Evolutionary conservation across 2,797 vertebrate species (phyloP).

Genomic region (Phaenicophaeus curvirostris): DNA sequence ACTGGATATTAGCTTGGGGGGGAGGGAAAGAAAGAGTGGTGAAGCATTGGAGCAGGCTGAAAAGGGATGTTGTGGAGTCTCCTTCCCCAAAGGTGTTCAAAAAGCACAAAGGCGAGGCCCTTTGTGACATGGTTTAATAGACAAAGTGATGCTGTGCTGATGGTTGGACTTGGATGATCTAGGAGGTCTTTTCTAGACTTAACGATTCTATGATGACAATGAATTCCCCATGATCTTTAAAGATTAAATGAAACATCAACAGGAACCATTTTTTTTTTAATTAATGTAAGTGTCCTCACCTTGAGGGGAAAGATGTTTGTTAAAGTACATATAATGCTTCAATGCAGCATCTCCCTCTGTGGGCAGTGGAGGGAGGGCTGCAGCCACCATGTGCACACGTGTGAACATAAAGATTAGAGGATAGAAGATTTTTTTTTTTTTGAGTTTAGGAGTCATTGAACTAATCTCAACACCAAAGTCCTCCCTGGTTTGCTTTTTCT

Average conservation of each 20-base stretch:
- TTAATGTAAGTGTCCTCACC: not conserved
- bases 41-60: too few relatives aligned
- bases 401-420: not conserved
- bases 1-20: too few relatives aligned
- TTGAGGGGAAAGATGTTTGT: not conserved
- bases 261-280: not conserved
- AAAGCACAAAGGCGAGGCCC: too few relatives aligned
- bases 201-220: not conserved
- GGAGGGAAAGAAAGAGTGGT: too few relatives aligned
- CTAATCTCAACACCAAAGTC: not conserved
- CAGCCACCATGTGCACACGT: fast-evolving
- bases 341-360: fast-evolving
- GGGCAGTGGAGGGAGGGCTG: not conserved
- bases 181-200: too few relatives aligned
- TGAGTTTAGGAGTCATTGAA: not conserved
- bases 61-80: too few relatives aligned
- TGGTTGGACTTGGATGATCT: too few relatives aligned
- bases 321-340: fast-evolving
- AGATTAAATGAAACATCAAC: not conserved
- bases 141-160: too few relatives aligned
- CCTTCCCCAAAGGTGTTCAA: too few relatives aligned
- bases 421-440: not conserved
- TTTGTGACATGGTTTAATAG: too few relatives aligned
- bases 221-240: not conserved
- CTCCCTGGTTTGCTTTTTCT: not conserved